phyloP scores from a whole-genome alignment of 2,888 invertebrate species.

The Seira musarum region DNA sequence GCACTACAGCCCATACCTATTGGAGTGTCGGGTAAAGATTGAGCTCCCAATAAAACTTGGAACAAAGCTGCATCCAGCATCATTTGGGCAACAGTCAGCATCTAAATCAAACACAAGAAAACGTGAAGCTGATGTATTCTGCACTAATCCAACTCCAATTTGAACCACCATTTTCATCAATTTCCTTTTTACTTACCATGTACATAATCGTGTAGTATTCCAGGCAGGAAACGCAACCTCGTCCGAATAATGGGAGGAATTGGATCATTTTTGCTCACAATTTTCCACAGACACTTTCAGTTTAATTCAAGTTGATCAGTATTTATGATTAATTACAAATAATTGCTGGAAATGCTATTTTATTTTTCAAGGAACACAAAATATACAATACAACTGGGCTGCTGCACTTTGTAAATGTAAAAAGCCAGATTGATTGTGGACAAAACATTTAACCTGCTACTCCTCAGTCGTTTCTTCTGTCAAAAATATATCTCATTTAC shows the following conservation, averaged over 20 bases:
- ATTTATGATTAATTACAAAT: no score
- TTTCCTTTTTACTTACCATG: slow-evolving; percentile 41
- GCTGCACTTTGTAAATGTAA: no score
- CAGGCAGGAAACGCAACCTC: slow-evolving; percentile 32
- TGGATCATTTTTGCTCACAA: slow-evolving; percentile 52
- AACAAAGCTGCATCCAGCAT: slow-evolving; percentile 55
- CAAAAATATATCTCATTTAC: no score
- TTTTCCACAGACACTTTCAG: slow-evolving; percentile 18
- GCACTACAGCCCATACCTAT: slow-evolving; percentile 36
- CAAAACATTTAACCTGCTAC: no score
- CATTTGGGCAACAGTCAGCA: slow-evolving; percentile 46
- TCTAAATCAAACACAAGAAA: slow-evolving; percentile 28
- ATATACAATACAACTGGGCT: no score
- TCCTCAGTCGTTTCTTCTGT: no score
- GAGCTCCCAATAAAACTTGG: slow-evolving; percentile 30
- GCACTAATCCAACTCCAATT: neutral
- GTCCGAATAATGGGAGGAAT: slow-evolving; percentile 50
- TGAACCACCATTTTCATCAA: neutral
- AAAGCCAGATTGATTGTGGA: no score
- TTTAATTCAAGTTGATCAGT: no score
- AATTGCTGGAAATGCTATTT: no score
- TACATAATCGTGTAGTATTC: slow-evolving; percentile 52
- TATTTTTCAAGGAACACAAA: no score
- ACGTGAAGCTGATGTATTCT: neutral
- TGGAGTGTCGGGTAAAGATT: neutral